Evolutionary conservation across 2,797 vertebrate species (phyloP).

Genomic region (Setipinna tenuifilis): DNA sequence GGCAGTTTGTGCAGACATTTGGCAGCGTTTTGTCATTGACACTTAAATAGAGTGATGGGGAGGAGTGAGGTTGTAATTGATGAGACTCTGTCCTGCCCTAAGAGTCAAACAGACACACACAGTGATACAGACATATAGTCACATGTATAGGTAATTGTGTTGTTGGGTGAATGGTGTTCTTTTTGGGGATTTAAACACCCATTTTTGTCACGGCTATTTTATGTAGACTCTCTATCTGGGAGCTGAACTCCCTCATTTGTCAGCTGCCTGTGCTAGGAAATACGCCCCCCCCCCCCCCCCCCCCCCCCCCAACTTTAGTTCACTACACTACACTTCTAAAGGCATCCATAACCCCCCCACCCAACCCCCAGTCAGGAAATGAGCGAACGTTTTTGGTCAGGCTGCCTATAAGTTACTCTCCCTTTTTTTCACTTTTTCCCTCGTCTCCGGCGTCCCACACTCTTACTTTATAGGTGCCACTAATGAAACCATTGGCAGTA

Average conservation of each 20-base stretch:
- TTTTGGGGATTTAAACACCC: background rate
- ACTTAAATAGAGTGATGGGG: background rate
- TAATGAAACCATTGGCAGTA: conserved; percentile 20
- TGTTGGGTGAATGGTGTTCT: background rate
- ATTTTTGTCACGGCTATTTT: background rate
- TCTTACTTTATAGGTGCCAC: conserved; percentile 9
- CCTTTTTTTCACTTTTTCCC: background rate
- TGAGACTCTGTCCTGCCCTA: background rate
- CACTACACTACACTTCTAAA: background rate
- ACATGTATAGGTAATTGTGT: background rate
- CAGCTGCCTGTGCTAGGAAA: background rate
- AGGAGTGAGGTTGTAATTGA: background rate
- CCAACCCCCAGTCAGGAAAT: background rate
- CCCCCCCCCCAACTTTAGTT: background rate
- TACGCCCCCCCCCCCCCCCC: background rate
- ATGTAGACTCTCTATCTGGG: background rate
- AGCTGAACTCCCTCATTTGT: background rate
- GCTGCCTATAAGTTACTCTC: conserved; percentile 17
- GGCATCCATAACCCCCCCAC: background rate
- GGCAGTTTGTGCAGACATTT: background rate
- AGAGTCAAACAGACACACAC: background rate
- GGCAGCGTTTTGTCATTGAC: background rate
- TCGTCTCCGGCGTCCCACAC: background rate
- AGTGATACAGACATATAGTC: background rate
- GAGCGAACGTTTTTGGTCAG: conserved; percentile 14